These are phyloP conservation scores for Opisthograptis luteolata DNA, from an alignment of 2,888 invertebrate genomes.

Conservation along the genomic window DNA sequence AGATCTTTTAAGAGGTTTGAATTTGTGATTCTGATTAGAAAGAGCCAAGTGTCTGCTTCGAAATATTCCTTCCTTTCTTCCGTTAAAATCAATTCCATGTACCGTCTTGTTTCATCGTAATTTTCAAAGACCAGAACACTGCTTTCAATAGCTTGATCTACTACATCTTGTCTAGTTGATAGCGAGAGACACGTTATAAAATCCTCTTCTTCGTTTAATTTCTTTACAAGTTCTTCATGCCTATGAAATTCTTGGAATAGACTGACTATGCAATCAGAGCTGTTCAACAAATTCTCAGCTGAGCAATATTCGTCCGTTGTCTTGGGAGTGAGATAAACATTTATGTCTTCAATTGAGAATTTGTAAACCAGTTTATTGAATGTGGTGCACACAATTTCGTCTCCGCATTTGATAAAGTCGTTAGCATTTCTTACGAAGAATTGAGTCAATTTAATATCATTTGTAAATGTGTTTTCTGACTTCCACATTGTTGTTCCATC, in stretches of 20 bases:
- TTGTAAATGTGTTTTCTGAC: constrained; percentile 50
- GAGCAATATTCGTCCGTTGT: constrained; percentile 49
- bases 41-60: constrained; percentile 45
- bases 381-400: constrained; percentile 66
- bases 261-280: constrained; percentile 55
- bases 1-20: constrained; percentile 47
- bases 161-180: constrained; percentile 63
- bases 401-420: constrained; percentile 57
- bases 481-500: constrained; percentile 70
- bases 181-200: constrained; percentile 64
- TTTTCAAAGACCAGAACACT: constrained; percentile 55
- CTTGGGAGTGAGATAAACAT: constrained; percentile 44
- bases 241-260: constrained; percentile 58
- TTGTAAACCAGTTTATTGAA: constrained; percentile 61
- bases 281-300: constrained; percentile 55
- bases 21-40: constrained; percentile 54
- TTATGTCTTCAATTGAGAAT: constrained; percentile 52
- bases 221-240: constrained; percentile 51
- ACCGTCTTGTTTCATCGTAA: constrained; percentile 58
- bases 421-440: constrained; percentile 59
- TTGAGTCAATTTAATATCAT: constrained; percentile 51
- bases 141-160: constrained; percentile 54
- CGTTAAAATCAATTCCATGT: constrained; percentile 53
- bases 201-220: constrained; percentile 54
- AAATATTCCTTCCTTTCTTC: constrained; percentile 60